phyloP scores from a whole-genome alignment of 2,797 vertebrate genomes.

The Sternarchorhynchus goeldii region DNA sequence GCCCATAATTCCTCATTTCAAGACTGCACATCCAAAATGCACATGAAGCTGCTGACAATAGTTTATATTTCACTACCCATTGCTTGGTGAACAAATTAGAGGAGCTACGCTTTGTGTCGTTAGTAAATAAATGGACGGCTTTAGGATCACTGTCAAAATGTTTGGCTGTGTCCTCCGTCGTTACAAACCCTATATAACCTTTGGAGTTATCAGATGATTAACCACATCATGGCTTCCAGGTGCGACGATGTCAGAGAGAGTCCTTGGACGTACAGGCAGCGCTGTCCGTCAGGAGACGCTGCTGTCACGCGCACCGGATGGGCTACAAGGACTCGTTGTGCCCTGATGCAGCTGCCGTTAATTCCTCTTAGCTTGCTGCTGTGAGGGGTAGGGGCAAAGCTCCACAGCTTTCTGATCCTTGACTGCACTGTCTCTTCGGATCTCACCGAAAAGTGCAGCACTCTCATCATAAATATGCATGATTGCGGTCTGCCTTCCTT shows the following conservation, averaged over 20 bases:
- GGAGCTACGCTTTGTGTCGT: neutral
- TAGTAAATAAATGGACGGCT: neutral
- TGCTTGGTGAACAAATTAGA: slow-evolving; percentile 18
- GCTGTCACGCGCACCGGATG: neutral
- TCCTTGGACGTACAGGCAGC: neutral
- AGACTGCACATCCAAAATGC: slow-evolving; percentile 15
- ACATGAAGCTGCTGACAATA: slow-evolving; percentile 5
- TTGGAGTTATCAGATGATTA: slow-evolving; percentile 19
- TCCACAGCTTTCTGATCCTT: slow-evolving; percentile 33
- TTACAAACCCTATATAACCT: neutral
- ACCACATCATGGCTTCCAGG: slow-evolving; percentile 12
- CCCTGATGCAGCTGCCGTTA: slow-evolving; percentile 32
- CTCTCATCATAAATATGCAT: slow-evolving; percentile 54
- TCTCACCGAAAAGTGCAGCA: slow-evolving; percentile 33
- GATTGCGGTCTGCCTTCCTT: slow-evolving; percentile 35
- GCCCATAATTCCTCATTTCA: slow-evolving; percentile 51
- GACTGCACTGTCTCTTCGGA: slow-evolving; percentile 35
- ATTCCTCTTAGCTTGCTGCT: slow-evolving; percentile 35
- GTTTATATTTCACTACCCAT: slow-evolving; percentile 23
- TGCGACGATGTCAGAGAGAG: slow-evolving; percentile 18
- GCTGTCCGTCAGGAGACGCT: neutral
- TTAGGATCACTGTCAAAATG: neutral
- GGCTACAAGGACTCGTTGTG: slow-evolving; percentile 12
- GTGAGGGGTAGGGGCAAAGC: slow-evolving; percentile 19
- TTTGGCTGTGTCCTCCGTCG: neutral